These are phyloP conservation scores for Hydra vulgaris DNA, from an alignment of 30 jellyfish, hydroid and myxozoan genomes.

Conservation along the genomic window DNA sequence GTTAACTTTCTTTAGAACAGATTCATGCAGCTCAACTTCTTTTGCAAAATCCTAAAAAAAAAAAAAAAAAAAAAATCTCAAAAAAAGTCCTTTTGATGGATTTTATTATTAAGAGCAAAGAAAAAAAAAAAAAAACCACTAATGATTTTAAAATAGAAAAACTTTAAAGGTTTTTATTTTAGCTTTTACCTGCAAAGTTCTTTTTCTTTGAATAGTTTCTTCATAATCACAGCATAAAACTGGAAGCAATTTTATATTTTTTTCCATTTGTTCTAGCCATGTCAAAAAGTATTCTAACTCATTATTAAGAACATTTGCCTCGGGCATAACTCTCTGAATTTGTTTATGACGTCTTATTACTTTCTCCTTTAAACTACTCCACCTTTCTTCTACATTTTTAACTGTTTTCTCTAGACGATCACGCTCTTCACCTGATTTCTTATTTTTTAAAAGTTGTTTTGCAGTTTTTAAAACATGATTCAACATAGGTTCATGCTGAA, in stretches of 20 bases:
- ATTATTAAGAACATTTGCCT: constrained; percentile 16
- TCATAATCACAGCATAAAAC: constrained; percentile 48
- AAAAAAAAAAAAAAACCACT: too few relatives aligned
- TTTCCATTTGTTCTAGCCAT: constrained; percentile 59
- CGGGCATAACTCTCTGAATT: constrained; percentile 46
- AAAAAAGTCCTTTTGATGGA: too few relatives aligned
- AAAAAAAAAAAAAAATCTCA: background rate
- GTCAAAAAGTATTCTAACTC: constrained; percentile 57
- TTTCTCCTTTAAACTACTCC: constrained; percentile 26
- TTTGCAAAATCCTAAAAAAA: constrained; percentile 42
- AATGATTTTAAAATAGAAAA: background rate
- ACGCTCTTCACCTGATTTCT: constrained; percentile 39
- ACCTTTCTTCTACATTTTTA: constrained; percentile 50
- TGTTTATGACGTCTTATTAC: constrained; percentile 42
- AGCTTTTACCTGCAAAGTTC: constrained; percentile 62
- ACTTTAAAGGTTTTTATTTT: too few relatives aligned
- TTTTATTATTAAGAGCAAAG: too few relatives aligned
- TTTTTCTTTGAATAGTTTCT: constrained; percentile 45
- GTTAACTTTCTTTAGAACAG: constrained; percentile 38
- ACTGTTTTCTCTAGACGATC: constrained; percentile 28
- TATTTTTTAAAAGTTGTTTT: constrained; percentile 24
- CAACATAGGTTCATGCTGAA: constrained; percentile 56
- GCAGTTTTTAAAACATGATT: constrained; percentile 41
- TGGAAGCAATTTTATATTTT: constrained; percentile 33
- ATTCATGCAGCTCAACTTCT: constrained; percentile 43